Percentiles rank a stretch among this genome's conserved stretches.
These are phyloP conservation scores for Bradypodion ventrale DNA, from an alignment of 2,797 vertebrate species.

Conservation along the genomic window DNA sequence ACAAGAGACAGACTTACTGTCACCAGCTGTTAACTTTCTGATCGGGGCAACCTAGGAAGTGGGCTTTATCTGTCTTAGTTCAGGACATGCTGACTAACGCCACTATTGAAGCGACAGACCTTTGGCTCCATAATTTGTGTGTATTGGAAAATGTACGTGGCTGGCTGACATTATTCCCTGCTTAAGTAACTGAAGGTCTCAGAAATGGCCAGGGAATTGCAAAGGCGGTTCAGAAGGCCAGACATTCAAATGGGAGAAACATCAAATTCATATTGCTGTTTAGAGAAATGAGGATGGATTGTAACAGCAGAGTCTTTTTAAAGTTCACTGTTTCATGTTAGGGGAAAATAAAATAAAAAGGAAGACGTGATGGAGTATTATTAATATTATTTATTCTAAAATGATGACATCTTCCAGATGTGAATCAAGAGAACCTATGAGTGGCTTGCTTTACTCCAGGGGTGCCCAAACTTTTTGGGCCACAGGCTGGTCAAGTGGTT, in stretches of 20 bases:
- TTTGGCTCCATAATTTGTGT: conserved; percentile 61
- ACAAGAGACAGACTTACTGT: conserved; percentile 67
- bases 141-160: conserved; percentile 50
- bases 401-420: not conserved
- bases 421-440: not conserved
- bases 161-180: conserved; percentile 37
- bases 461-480: no score
- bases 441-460: no score
- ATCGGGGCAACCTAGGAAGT: conserved; percentile 67
- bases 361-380: not conserved
- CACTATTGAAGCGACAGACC: conserved; percentile 53
- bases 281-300: not conserved
- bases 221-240: conserved; percentile 28
- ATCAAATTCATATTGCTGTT: conserved; percentile 25
- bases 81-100: conserved; percentile 67
- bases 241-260: conserved; percentile 4
- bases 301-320: conserved; percentile 35
- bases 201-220: conserved; percentile 29
- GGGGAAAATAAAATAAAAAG: not conserved
- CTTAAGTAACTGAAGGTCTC: conserved; percentile 28
- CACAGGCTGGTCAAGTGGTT: no score
- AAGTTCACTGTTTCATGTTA: not conserved
- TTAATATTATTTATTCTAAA: not conserved
- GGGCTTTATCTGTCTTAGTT: conserved; percentile 64
- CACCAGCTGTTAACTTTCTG: conserved; percentile 66